Conservation (phyloP, 2,113 vertebrate species). For the Zapornia atra region DNA sequence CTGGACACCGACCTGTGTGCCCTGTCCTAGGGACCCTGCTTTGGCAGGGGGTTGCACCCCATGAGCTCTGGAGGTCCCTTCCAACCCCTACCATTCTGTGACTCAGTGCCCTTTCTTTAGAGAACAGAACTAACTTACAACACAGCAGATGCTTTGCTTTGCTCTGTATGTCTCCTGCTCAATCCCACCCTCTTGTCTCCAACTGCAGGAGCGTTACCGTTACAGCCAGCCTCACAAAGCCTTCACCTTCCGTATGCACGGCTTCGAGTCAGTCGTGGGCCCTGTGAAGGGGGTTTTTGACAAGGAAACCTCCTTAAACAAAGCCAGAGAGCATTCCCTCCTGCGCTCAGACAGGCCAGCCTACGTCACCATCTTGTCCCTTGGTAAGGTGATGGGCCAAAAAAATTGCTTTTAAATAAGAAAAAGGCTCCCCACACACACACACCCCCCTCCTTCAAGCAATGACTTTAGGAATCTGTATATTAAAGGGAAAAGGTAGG, state of each 20-base stretch:
- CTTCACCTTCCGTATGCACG: constrained; percentile 97
- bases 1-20: too few species aligned
- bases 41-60: too few species aligned
- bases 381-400: constrained; percentile 79
- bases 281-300: constrained; percentile 98
- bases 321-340: constrained; percentile 95
- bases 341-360: constrained; percentile 94
- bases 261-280: constrained; percentile 96
- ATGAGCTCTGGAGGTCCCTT: too few species aligned
- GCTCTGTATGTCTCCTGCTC: not conserved
- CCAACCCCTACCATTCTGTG: too few species aligned
- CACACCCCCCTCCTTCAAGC: too few species aligned
- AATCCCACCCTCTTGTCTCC: not conserved
- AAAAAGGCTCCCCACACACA: not conserved
- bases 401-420: not conserved
- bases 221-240: constrained; percentile 98
- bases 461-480: fast-evolving
- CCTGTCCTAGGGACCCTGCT: too few species aligned
- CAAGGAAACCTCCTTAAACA: constrained; percentile 97
- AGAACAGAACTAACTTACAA: not conserved
- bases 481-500: not conserved
- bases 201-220: constrained; percentile 87
- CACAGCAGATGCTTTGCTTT: not conserved
- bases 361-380: constrained; percentile 96
- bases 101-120: not conserved